Percentiles rank a stretch among this genome's conserved stretches.
Conservation (phyloP, 1,140 invertebrate species). For the Drosophila sp. region DNA sequence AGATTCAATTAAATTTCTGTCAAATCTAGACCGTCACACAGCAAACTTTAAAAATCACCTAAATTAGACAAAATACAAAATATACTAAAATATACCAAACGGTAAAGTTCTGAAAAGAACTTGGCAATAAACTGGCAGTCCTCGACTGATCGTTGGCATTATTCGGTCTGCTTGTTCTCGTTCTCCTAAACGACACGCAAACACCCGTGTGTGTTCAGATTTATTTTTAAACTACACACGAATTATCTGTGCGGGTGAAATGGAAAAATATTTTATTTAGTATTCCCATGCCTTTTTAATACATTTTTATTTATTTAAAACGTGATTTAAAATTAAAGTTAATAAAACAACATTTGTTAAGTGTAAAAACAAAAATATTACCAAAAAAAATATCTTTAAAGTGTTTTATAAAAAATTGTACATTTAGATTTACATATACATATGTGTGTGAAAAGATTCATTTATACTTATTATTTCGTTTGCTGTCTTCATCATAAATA, state of each 20-base stretch:
- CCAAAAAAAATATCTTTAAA: constrained; percentile 16
- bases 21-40: neutral
- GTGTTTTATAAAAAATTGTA: constrained; percentile 25
- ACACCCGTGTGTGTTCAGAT: constrained; percentile 74
- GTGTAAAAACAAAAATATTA: neutral
- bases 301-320: neutral
- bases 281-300: too few relatives aligned
- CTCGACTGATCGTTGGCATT: constrained; percentile 80
- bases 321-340: neutral
- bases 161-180: constrained; percentile 55
- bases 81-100: constrained; percentile 17
- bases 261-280: constrained; percentile 9
- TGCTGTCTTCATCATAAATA: constrained; percentile 52
- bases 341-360: neutral
- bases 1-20: too few relatives aligned
- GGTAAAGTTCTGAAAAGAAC: constrained; percentile 6
- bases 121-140: constrained; percentile 65
- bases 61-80: constrained; percentile 26
- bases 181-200: constrained; percentile 49
- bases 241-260: constrained; percentile 55
- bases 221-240: constrained; percentile 73
- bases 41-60: constrained; percentile 4
- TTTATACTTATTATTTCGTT: constrained; percentile 44
- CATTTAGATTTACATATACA: constrained; percentile 40
- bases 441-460: neutral